Percentiles rank a stretch among this genome's conserved stretches.
Conservation (phyloP, 2,888 invertebrate genomes). For the Diploptera punctata region DNA sequence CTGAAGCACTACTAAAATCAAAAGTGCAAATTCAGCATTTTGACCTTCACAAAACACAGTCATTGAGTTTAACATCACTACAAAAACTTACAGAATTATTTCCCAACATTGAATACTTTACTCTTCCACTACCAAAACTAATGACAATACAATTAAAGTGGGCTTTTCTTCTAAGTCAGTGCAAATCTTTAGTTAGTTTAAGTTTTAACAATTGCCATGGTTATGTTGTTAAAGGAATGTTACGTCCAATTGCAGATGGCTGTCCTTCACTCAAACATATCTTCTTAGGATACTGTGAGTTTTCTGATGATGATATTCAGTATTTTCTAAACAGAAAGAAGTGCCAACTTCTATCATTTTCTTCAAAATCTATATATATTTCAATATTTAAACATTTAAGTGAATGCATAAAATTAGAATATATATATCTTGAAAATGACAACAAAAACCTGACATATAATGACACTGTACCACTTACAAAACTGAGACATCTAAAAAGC, state of each 20-base stretch:
- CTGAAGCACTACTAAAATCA: not conserved
- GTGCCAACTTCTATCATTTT: not conserved
- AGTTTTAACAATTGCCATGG: conserved; percentile 1
- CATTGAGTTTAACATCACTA: not conserved
- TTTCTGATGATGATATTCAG: not conserved
- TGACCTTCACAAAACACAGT: not conserved
- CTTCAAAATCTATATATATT: not conserved
- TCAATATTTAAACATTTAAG: not conserved
- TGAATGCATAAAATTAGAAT: not conserved
- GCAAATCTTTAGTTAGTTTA: not conserved
- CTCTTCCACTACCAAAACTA: not conserved
- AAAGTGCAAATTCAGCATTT: not conserved
- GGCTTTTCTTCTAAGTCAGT: not conserved
- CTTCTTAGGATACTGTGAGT: conserved; percentile 3
- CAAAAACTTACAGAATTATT: not conserved
- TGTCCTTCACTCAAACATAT: conserved; percentile 1
- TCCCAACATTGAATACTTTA: conserved; percentile 1
- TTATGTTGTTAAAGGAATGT: not conserved
- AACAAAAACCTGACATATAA: not conserved
- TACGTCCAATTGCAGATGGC: conserved; percentile 13
- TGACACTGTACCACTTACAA: not conserved
- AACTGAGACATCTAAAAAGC: not conserved
- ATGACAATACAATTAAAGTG: not conserved
- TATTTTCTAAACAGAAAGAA: conserved; percentile 19
- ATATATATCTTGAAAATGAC: not conserved